phyloP scores from a whole-genome alignment of 2,113 vertebrate species.

The Zosterops lateralis region DNA sequence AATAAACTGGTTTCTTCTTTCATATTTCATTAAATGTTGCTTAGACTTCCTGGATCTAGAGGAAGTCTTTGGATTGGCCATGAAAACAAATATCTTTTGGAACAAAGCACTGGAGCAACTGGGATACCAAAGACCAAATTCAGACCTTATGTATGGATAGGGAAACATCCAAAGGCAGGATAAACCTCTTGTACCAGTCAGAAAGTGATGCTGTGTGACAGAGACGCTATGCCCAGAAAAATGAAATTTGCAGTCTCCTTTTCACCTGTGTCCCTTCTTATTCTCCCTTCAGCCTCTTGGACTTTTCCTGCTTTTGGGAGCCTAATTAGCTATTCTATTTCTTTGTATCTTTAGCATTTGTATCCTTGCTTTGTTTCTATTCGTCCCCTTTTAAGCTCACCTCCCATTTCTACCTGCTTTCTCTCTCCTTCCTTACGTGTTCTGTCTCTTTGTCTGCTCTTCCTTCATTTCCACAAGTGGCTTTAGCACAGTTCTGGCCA shows the following conservation, averaged over 20 bases:
- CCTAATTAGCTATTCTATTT: neutral
- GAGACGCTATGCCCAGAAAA: neutral
- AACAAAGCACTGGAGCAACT: neutral
- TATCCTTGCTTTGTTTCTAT: neutral
- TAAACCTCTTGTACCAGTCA: neutral
- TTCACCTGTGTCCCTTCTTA: neutral
- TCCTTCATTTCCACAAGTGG: neutral
- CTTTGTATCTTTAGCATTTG: neutral
- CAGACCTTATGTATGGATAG: neutral
- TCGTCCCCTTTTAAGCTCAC: neutral
- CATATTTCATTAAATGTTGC: conserved; percentile 18
- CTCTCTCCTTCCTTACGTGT: neutral
- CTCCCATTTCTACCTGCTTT: neutral
- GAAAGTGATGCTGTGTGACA: neutral
- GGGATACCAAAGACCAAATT: neutral
- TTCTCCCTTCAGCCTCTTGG: neutral
- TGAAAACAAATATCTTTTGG: neutral
- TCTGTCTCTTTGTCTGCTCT: neutral
- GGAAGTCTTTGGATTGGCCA: neutral
- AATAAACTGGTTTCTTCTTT: conserved; percentile 25
- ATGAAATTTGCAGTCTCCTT: neutral
- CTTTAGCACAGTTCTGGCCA: neutral
- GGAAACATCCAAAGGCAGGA: neutral
- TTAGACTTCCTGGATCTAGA: neutral
- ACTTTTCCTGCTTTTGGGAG: neutral